Base-by-base conservation (phyloP, 2,888 invertebrate genomes). In the Drosophila anceps region DNA sequence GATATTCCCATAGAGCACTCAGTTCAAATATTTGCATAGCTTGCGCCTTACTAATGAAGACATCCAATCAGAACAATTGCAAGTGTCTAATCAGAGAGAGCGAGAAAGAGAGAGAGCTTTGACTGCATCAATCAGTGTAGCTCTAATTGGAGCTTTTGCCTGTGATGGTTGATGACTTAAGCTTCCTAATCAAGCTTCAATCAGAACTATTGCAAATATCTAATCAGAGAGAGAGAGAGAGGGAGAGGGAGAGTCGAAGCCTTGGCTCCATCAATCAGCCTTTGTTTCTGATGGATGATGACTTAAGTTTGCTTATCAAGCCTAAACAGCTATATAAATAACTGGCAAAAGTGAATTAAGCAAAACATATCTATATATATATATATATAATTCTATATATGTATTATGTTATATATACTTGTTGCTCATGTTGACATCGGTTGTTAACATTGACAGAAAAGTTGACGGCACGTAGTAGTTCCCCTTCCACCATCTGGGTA, bases 21-120 rank as follows among this genome's bases (percentile, higher is more conserved):
- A 50, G 74, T 51, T 63, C 48, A 73, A 57, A 50, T 78, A 73
- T 61, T 61, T 50, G 33, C 62, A 63, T 48, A 44, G 35, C 7
- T 55, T 55, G 57, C 35, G 72, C 29, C 33, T 57, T 43, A 48
- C 68, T 62, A 62, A 73, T 54, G 51, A 44, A 57, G 51, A 13
- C 24, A 33, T n/a, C 20, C 31, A 51, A 41, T 29, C 1, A n/a
- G n/a, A 29, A 9, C 31, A 31, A 18, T 31, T 43, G 41, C 55
- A 6, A 39, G 33, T 33, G 33, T 9, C 20, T 7, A 15, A 33
- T 24, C 29, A 44, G 33, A 18, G 27, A 18, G 29, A 0, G 41
- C 7, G 41, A 29, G 20, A n/a, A 24, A 24, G 44, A 24, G 4
- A 4, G 24, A 13, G 7, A 7, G 44, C 13, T 13, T 44, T 24